phyloP scores from a whole-genome alignment of 1,140 invertebrate species.

The Hyposmocoma kahamanoa region DNA sequence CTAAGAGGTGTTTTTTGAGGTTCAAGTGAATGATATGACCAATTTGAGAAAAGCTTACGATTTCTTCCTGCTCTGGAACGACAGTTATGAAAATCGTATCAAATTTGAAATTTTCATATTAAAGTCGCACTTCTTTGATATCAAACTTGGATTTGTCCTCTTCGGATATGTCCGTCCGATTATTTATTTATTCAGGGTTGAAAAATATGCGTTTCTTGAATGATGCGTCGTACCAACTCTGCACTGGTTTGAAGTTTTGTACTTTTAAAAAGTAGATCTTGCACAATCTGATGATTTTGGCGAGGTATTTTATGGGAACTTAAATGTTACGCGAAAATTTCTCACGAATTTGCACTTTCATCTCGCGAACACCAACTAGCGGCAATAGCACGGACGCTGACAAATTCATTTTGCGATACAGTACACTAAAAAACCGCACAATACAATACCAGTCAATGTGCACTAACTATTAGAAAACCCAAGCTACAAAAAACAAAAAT shows the following conservation, averaged over 20 bases:
- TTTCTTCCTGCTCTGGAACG: conserved; percentile 83
- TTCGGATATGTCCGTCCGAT: conserved; percentile 75
- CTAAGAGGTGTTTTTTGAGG: conserved; percentile 85
- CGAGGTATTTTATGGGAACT: conserved; percentile 75
- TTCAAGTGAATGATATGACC: conserved; percentile 98
- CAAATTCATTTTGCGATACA: conserved; percentile 26
- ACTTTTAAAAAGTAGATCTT: conserved; percentile 86
- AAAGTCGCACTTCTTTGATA: conserved; percentile 75
- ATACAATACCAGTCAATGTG: conserved; percentile 18
- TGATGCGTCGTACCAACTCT: conserved; percentile 28
- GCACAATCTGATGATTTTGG: conserved; percentile 71
- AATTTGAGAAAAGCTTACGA: conserved; percentile 87
- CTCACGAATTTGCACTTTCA: conserved; percentile 79
- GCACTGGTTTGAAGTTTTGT: conserved; percentile 81
- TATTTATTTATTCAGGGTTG: conserved; percentile 80
- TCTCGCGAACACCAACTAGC: conserved; percentile 76
- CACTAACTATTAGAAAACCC: conserved; percentile 16
- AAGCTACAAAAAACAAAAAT: neutral
- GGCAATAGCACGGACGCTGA: conserved; percentile 13
- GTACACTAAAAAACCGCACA: conserved; percentile 3
- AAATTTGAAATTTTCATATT: conserved; percentile 90
- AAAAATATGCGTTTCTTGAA: conserved; percentile 74
- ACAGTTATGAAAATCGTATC: conserved; percentile 88
- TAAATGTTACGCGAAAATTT: conserved; percentile 78
- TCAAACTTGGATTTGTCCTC: conserved; percentile 70